Evolutionary conservation across 2,113 vertebrate species (phyloP).

Genomic region (Orientallactaga bullata): DNA sequence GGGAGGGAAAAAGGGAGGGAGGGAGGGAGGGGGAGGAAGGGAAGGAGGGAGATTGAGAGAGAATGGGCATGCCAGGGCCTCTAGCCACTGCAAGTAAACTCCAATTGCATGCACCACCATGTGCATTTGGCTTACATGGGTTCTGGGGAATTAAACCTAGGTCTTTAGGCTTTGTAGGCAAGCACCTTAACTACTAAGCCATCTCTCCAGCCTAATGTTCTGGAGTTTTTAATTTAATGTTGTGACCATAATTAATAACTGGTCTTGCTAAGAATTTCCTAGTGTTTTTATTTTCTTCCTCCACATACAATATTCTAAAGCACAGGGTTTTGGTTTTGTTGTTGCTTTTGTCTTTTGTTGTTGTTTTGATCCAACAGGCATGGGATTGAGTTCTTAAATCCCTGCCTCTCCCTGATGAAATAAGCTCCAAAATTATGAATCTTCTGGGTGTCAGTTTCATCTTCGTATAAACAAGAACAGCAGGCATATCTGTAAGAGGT

Average conservation of each 20-base stretch:
- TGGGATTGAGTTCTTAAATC: not conserved
- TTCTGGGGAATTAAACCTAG: too few relatives aligned
- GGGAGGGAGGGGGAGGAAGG: too few relatives aligned
- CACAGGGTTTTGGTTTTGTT: not conserved
- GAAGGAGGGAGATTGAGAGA: too few relatives aligned
- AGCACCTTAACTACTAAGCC: too few relatives aligned
- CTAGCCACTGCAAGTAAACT: too few relatives aligned
- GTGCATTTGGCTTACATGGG: too few relatives aligned
- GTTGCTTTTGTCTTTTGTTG: not conserved
- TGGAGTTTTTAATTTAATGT: not conserved
- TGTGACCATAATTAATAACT: not conserved
- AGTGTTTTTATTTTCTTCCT: conserved; percentile 27
- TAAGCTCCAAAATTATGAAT: not conserved
- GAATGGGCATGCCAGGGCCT: too few relatives aligned
- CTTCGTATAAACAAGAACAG: not conserved
- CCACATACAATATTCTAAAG: conserved; percentile 18
- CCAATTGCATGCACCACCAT: too few relatives aligned
- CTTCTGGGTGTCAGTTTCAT: not conserved
- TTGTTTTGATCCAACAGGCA: not conserved
- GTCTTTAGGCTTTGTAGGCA: too few relatives aligned
- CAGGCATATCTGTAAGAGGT: not conserved
- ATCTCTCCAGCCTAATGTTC: not conserved
- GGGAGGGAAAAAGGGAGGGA: too few relatives aligned
- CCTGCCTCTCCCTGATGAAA: not conserved
- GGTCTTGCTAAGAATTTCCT: not conserved